phyloP scores from a whole-genome alignment of 2,797 vertebrate genomes.

The Myotis pilosus region DNA sequence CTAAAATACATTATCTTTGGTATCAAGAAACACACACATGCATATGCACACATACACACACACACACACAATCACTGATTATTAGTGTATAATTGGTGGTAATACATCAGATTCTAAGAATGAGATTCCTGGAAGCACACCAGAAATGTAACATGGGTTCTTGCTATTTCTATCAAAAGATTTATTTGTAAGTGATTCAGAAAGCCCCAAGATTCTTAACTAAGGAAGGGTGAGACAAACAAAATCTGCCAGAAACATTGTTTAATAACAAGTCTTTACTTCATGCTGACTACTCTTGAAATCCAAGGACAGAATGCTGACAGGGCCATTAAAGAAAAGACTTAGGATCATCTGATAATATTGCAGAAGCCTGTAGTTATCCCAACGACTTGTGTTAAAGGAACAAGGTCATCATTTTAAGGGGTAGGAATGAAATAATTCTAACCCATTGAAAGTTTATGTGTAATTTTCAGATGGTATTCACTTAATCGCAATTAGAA shows the following conservation, averaged over 20 bases:
- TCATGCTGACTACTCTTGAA: background rate
- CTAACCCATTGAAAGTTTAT: background rate
- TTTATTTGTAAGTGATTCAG: background rate
- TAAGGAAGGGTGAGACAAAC: background rate
- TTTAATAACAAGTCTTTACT: background rate
- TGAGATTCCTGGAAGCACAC: background rate
- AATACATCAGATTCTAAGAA: background rate
- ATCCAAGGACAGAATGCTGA: background rate
- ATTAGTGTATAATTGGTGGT: background rate
- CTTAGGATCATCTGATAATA: background rate
- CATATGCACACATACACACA: no score
- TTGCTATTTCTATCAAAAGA: background rate
- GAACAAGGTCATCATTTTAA: background rate
- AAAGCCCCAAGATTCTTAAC: background rate
- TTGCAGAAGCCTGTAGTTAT: background rate
- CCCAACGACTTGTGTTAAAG: background rate
- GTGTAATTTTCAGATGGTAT: background rate
- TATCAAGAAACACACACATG: background rate
- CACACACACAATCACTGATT: background rate
- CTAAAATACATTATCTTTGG: background rate
- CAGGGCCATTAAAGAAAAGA: background rate
- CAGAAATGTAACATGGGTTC: background rate
- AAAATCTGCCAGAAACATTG: background rate
- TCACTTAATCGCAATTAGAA: background rate
- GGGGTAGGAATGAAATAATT: background rate